Evolutionary conservation across 2,888 invertebrate species (phyloP).

Genomic region (Synergus japonicus): DNA sequence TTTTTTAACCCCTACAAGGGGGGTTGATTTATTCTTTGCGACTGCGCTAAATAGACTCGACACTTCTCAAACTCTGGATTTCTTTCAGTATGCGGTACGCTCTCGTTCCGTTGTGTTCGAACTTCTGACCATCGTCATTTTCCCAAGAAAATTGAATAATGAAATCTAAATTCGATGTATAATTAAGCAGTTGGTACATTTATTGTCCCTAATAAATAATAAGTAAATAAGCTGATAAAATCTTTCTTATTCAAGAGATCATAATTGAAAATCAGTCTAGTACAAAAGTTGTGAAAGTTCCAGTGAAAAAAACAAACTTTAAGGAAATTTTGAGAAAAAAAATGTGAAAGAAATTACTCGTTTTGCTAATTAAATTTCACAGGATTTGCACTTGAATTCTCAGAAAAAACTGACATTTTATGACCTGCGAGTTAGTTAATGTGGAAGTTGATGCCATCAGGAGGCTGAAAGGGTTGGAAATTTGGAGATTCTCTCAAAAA

Average conservation of each 20-base stretch:
- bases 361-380: neutral
- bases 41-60: conserved; percentile 63
- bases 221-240: neutral
- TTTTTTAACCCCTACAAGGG: conserved; percentile 43
- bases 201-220: neutral
- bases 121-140: conserved; percentile 47
- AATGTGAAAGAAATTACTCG: neutral
- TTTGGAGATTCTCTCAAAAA: conserved; percentile 1
- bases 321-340: neutral
- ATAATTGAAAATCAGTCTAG: neutral
- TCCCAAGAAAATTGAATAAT: neutral
- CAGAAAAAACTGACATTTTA: neutral
- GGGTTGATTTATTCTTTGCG: conserved; percentile 59
- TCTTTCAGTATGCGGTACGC: conserved; percentile 68
- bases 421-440: neutral
- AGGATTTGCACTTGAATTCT: neutral
- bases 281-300: neutral
- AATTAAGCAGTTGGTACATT: neutral
- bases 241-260: neutral
- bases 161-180: neutral
- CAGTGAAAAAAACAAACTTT: neutral
- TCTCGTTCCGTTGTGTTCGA: conserved; percentile 64
- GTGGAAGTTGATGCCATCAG: neutral
- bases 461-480: conserved; percentile 10
- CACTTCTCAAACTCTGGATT: conserved; percentile 58